Conservation (phyloP, 2,797 vertebrate species). For the Prunella strophiata region DNA sequence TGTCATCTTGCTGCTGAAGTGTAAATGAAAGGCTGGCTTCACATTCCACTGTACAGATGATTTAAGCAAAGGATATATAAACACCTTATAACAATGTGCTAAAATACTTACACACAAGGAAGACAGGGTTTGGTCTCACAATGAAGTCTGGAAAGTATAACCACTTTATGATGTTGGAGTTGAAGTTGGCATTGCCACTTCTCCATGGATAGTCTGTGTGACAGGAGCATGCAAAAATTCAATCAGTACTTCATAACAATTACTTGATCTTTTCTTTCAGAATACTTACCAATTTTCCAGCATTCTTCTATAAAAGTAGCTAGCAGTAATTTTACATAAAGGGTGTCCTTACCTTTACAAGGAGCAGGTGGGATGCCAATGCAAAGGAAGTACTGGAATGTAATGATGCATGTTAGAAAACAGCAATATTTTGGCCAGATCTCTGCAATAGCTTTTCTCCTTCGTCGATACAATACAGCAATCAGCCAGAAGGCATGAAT, state of each 20-base stretch:
- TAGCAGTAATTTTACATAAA: not conserved
- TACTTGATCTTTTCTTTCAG: not conserved
- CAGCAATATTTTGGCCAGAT: constrained; percentile 98
- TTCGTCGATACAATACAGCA: constrained; percentile 88
- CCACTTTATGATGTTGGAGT: constrained; percentile 96
- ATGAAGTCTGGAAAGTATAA: constrained; percentile 94
- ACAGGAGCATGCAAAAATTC: constrained; percentile 16
- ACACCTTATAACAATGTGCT: not conserved
- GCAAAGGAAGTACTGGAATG: constrained; percentile 94
- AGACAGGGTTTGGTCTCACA: constrained; percentile 85
- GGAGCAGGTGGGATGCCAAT: constrained; percentile 95
- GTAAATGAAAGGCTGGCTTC: not conserved
- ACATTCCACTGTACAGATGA: not conserved
- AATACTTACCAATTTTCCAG: not conserved
- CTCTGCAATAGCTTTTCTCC: constrained; percentile 97
- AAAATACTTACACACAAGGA: constrained; percentile 91
- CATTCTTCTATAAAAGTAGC: constrained; percentile 8
- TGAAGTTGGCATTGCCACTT: constrained; percentile 79
- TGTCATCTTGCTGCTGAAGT: not conserved
- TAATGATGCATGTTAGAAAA: constrained; percentile 93
- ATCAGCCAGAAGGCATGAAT: constrained; percentile 92
- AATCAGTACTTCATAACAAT: not conserved
- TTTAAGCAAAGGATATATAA: not conserved
- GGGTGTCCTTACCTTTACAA: constrained; percentile 87
- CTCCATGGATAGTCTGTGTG: constrained; percentile 96